Evolutionary conservation across 2,888 invertebrate genomes (phyloP), one percentile per base, ranked within the genome.

Genomic region (Dicranocentrus wangi): DNA sequence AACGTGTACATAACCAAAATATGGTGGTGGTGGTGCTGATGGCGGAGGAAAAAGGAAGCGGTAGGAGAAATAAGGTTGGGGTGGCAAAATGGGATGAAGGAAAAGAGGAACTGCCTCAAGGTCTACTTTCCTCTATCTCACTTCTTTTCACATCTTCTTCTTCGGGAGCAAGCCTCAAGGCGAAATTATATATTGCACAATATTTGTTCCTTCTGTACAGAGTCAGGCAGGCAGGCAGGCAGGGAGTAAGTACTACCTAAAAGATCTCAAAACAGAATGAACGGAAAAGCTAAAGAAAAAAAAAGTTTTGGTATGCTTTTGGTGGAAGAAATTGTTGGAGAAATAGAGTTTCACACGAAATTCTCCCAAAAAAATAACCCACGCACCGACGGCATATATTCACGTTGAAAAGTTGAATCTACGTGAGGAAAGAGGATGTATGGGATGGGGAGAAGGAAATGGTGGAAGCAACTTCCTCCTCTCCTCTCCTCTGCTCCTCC

Each of bases 41-140:
- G 61, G 32, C 32, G 32, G 19, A 61, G 28, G 55, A 55, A 39
- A 55, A 61, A 17, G 19, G 61, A 19, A 61, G 32, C 61, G n/a
- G 61, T n/a, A n/a, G n/a, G n/a, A n/a, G n/a, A n/a, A n/a, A n/a
- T n/a, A n/a, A n/a, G n/a, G n/a, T n/a, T 13, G 8, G 28, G 17
- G 60, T 39, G 39, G 39, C 39, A 13, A 25, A 17, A 28, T 15
- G 61, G 27, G 61, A 61, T 61, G 32, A 19, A 61, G 28, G 55
- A 55, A 39, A 55, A 61, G 28, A 39, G 61, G 39, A 61, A 61
- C 61, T 39, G 61, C 61, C 61, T 61, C 25, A 61, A 61, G 61
- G 61, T 61, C 61, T 60, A 10, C 17, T 61, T 61, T 28, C 17
- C 32, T 32, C 21, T 61, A 8, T 58, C 58, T 58, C 5, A 13